These are phyloP conservation scores for Tiliacea aurago DNA, from an alignment of 2,888 invertebrate species.

Conservation along the genomic window DNA sequence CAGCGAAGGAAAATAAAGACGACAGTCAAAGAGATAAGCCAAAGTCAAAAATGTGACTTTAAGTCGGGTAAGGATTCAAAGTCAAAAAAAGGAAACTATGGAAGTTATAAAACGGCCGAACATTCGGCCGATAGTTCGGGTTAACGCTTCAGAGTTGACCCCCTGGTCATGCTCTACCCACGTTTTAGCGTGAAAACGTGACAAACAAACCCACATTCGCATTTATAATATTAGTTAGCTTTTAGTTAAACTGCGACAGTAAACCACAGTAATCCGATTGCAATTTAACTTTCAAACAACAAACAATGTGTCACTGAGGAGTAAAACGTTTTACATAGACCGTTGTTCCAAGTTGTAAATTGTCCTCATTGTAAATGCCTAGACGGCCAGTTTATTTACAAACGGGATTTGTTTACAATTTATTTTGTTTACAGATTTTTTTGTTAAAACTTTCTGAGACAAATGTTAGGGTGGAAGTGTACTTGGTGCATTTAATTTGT, in stretches of 20 bases:
- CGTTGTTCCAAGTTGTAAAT: slow-evolving; percentile 28
- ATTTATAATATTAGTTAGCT: too few relatives aligned
- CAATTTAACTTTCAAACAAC: slow-evolving; percentile 21
- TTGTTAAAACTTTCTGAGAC: not conserved
- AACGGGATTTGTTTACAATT: slow-evolving; percentile 11
- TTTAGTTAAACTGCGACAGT: slow-evolving; percentile 8
- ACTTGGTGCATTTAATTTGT: not conserved
- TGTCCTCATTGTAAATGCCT: slow-evolving; percentile 36
- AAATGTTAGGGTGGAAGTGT: not conserved
- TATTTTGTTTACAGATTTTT: slow-evolving; percentile 23
- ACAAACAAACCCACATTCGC: too few relatives aligned
- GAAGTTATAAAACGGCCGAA: too few relatives aligned
- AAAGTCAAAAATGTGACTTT: too few relatives aligned
- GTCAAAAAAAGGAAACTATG: too few relatives aligned
- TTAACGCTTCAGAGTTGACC: too few relatives aligned
- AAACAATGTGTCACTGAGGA: slow-evolving; percentile 16
- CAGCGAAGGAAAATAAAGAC: too few relatives aligned
- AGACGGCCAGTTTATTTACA: slow-evolving; percentile 33
- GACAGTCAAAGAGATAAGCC: too few relatives aligned
- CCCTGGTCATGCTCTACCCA: too few relatives aligned
- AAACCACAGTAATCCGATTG: slow-evolving; percentile 5
- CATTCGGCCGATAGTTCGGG: too few relatives aligned
- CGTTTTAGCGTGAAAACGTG: too few relatives aligned
- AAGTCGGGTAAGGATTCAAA: too few relatives aligned
- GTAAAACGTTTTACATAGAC: slow-evolving; percentile 35